Conservation (phyloP, 1,140 invertebrate species). For the Papilio machaon region DNA sequence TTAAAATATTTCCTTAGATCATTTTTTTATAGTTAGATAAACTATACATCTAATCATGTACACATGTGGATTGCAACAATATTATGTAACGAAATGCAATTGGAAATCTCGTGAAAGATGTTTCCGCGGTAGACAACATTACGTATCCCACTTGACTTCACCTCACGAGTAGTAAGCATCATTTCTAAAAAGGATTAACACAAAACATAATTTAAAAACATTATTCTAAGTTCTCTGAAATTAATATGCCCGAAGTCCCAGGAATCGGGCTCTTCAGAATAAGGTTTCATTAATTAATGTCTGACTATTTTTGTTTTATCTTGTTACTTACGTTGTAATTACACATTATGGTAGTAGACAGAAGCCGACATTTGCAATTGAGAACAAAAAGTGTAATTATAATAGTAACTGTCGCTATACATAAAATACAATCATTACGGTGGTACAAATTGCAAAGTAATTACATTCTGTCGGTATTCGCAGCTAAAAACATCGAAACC, state of each 20-base stretch:
- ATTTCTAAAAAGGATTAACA: not conserved
- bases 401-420: not conserved
- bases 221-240: not conserved
- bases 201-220: not conserved
- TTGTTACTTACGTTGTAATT: not conserved
- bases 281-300: not conserved
- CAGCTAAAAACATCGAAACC: conserved; percentile 3
- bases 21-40: not conserved
- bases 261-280: not conserved
- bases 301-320: not conserved
- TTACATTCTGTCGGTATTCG: not conserved
- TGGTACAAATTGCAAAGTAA: conserved; percentile 20
- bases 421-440: not conserved
- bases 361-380: conserved; percentile 23
- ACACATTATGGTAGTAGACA: not conserved
- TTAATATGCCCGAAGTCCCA: not conserved
- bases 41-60: not conserved
- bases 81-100: not conserved
- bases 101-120: not conserved
- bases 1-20: not conserved
- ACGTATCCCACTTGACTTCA: not conserved
- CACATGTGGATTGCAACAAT: not conserved
- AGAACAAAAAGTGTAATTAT: conserved; percentile 17
- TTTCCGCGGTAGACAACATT: not conserved
- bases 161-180: not conserved